Conservation (phyloP, 2,113 vertebrate species). For the Tetraodon nigroviridis region DNA sequence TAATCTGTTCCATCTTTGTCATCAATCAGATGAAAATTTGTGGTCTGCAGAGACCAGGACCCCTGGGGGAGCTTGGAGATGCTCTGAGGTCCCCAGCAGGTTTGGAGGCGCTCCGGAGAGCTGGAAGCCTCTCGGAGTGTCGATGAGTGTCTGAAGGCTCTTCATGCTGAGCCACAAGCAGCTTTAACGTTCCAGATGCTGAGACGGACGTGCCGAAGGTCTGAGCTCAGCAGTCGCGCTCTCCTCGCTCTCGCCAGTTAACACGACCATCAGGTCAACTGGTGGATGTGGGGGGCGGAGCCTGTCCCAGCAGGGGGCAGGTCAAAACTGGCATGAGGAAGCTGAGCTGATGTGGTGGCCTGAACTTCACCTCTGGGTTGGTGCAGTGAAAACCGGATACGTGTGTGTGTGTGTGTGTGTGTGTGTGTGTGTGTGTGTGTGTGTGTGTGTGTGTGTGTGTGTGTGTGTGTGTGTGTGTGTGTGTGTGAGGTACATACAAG, state of each 20-base stretch:
- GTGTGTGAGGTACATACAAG: constrained; percentile 69
- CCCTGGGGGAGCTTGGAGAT: no score
- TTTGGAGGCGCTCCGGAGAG: no score
- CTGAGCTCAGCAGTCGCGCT: constrained; percentile 1
- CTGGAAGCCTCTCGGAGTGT: no score
- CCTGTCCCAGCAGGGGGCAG: background rate
- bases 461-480: constrained; percentile 4
- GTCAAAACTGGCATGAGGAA: background rate
- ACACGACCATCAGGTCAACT: constrained; percentile 12
- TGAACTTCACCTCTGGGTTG: constrained; percentile 4
- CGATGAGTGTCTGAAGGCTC: no score
- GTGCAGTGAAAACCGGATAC: constrained; percentile 21
- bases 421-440: constrained; percentile 15
- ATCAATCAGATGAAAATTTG: background rate
- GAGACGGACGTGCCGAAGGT: no score
- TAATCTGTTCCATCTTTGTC: background rate
- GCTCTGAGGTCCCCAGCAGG: no score
- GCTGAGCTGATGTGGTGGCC: constrained; percentile 6
- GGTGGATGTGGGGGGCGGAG: no score
- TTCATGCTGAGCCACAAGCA: no score
- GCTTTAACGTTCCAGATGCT: no score
- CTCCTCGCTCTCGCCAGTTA: constrained; percentile 44
- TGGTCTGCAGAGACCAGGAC: no score
- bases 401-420: constrained; percentile 20
- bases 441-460: constrained; percentile 12